phyloP scores from a whole-genome alignment of 2,797 vertebrate species.

The Helicolenus hilgendorfi region DNA sequence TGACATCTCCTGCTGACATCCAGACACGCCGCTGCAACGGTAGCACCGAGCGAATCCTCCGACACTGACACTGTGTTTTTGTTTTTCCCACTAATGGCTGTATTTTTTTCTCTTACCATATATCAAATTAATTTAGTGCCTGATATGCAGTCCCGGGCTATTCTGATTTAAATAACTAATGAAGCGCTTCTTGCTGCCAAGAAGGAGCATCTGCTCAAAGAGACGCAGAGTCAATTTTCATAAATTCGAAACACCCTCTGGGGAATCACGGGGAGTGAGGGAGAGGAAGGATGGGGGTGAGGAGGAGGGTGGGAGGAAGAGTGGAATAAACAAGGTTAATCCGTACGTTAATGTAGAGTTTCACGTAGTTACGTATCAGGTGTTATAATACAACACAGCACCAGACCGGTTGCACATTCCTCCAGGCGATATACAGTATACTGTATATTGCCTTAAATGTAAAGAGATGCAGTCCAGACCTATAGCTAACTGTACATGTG shows the following conservation, averaged over 20 bases:
- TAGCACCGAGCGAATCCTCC: not conserved
- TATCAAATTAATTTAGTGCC: conserved; percentile 79
- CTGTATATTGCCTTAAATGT: not conserved
- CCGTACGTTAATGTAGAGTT: conserved; percentile 35
- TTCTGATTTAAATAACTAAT: conserved; percentile 87
- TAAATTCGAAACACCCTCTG: conserved; percentile 74
- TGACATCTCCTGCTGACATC: conserved; percentile 17
- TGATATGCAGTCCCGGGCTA: conserved; percentile 70
- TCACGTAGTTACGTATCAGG: conserved; percentile 6
- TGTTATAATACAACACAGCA: not conserved
- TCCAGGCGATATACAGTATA: not conserved
- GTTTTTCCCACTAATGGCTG: conserved; percentile 67
- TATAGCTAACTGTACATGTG: not conserved
- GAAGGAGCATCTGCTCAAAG: conserved; percentile 84
- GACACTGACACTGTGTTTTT: conserved; percentile 59
- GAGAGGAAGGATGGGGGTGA: conserved; percentile 19
- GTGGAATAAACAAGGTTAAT: conserved; percentile 53
- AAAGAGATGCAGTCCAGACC: not conserved
- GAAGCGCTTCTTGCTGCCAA: conserved; percentile 81
- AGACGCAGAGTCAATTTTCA: conserved; percentile 83
- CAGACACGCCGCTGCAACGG: conserved; percentile 18
- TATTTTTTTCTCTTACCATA: conserved; percentile 67
- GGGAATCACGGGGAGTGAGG: conserved; percentile 49
- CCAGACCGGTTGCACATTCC: not conserved
- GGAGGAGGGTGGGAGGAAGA: conserved; percentile 17